phyloP scores from a whole-genome alignment of 2,113 vertebrate species.

The Suncus etruscus region DNA sequence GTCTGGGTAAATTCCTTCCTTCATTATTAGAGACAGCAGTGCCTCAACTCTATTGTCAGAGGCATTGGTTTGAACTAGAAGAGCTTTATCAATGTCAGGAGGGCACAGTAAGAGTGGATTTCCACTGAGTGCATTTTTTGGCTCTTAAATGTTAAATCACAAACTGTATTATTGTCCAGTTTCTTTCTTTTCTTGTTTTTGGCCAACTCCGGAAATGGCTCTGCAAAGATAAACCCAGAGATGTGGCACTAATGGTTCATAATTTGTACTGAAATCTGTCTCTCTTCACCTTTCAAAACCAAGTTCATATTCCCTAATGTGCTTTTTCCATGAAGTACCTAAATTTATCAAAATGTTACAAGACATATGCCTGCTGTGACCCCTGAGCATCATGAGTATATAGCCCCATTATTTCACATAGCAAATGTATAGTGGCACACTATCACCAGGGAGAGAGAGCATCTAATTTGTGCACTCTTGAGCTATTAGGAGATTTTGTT shows the following conservation, averaged over 20 bases:
- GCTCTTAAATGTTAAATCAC: slow-evolving; percentile 69
- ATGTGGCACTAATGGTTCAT: slow-evolving; percentile 41
- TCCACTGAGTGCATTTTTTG: slow-evolving; percentile 47
- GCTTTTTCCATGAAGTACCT: slow-evolving; percentile 57
- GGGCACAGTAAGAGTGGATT: slow-evolving; percentile 51
- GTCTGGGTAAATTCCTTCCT: slow-evolving; percentile 47
- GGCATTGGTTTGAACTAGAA: slow-evolving; percentile 48
- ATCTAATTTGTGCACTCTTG: neutral
- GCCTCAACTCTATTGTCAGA: slow-evolving; percentile 58
- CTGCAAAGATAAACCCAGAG: slow-evolving; percentile 61
- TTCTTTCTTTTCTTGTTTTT: slow-evolving; percentile 42
- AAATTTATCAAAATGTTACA: slow-evolving; percentile 71
- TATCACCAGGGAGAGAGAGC: neutral
- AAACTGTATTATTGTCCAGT: slow-evolving; percentile 47
- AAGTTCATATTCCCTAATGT: slow-evolving; percentile 56
- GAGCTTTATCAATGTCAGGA: slow-evolving; percentile 60
- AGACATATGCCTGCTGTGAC: slow-evolving; percentile 40
- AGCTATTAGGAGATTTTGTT: slow-evolving; percentile 39
- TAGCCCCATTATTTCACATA: slow-evolving; percentile 19
- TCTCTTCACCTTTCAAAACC: slow-evolving; percentile 64
- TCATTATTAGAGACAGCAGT: slow-evolving; percentile 56
- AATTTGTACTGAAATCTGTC: slow-evolving; percentile 49
- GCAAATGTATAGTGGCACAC: neutral
- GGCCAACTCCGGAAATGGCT: slow-evolving; percentile 51
- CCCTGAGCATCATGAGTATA: slow-evolving; percentile 12